Conservation (phyloP, 2,797 vertebrate species). For the Pristis pectinata region DNA sequence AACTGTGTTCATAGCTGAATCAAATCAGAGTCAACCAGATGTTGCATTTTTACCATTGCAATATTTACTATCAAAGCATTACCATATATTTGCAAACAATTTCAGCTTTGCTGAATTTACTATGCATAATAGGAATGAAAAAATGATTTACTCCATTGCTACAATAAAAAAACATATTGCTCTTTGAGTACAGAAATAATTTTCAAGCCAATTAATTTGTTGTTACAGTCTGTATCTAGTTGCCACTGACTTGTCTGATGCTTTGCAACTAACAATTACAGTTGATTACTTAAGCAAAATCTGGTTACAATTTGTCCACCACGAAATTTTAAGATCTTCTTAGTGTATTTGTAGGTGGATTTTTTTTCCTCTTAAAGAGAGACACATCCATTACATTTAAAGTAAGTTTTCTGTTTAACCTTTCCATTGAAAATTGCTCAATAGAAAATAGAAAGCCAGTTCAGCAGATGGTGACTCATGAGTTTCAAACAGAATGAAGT, state of each 20-base stretch:
- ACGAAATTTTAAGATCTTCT: not conserved
- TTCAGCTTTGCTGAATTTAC: not conserved
- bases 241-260: not conserved
- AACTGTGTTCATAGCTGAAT: no score
- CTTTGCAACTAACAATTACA: not conserved
- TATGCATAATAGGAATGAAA: constrained; percentile 12
- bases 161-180: not conserved
- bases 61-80: not conserved
- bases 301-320: not conserved
- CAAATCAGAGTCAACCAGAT: not conserved
- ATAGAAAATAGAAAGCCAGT: not conserved
- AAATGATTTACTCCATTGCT: not conserved
- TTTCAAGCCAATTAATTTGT: not conserved
- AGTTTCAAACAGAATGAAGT: no score
- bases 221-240: not conserved
- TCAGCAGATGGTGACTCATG: not conserved
- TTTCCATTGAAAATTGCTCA: not conserved
- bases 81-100: not conserved
- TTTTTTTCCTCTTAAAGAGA: not conserved
- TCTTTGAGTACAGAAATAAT: not conserved
- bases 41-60: not conserved
- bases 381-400: not conserved
- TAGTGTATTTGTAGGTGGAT: not conserved
- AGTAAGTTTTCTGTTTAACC: not conserved
- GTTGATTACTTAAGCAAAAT: not conserved